These are phyloP conservation scores for Aleadryas rufinucha DNA, from an alignment of 2,113 vertebrate genomes.

Conservation along the genomic window DNA sequence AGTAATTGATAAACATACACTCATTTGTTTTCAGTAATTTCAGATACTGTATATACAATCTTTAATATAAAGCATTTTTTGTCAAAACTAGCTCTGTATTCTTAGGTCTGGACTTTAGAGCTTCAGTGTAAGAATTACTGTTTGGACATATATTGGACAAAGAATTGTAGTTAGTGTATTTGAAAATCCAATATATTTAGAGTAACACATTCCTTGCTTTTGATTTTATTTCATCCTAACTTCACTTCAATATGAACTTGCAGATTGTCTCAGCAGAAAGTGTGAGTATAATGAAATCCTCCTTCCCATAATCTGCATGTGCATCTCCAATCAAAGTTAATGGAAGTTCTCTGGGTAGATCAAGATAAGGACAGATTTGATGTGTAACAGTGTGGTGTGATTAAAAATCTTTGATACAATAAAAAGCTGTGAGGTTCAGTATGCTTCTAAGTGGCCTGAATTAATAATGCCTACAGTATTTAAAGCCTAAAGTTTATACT, in stretches of 20 bases:
- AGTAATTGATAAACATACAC: not conserved
- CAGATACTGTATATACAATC: not conserved
- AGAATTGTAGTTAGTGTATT: not conserved
- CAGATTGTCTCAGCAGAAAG: constrained; percentile 27
- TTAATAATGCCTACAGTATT: not conserved
- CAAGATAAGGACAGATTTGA: not conserved
- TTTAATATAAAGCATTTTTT: constrained; percentile 31
- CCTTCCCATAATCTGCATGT: not conserved
- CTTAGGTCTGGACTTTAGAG: constrained; percentile 23
- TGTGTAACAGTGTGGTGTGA: not conserved
- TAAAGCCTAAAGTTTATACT: not conserved
- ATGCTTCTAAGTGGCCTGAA: not conserved
- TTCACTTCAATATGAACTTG: not conserved
- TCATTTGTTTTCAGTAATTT: not conserved
- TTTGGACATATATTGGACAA: not conserved
- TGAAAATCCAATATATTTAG: not conserved
- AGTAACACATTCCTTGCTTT: not conserved
- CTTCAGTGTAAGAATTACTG: not conserved
- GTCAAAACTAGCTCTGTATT: constrained; percentile 10
- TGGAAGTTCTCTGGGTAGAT: not conserved
- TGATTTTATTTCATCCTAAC: not conserved
- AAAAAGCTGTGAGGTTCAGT: not conserved
- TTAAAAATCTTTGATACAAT: not conserved
- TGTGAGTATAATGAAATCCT: not conserved
- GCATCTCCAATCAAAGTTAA: not conserved